These are phyloP conservation scores for Palythoa caribaeorum DNA, from an alignment of 92 coral and sea anemone genomes.

Conservation along the genomic window DNA sequence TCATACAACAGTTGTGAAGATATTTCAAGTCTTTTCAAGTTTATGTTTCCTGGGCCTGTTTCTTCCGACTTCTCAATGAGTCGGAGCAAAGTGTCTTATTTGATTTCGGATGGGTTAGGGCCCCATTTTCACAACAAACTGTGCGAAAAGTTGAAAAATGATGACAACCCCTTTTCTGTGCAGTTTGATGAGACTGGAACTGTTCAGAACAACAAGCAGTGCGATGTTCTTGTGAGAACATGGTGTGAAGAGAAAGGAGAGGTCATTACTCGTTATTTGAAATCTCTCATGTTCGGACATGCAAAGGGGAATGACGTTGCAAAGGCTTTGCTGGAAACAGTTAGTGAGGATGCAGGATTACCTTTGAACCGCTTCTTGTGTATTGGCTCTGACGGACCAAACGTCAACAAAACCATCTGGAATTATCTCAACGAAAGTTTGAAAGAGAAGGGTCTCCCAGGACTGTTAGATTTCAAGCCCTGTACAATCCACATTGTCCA, in stretches of 20 bases:
- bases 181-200: slow-evolving; percentile 37
- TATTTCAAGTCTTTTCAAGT: slow-evolving; percentile 23
- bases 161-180: slow-evolving; percentile 27
- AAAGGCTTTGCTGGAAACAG: slow-evolving; percentile 33
- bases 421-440: slow-evolving; percentile 18
- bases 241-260: slow-evolving; percentile 43
- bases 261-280: slow-evolving; percentile 19
- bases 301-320: slow-evolving; percentile 43
- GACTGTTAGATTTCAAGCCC: slow-evolving; percentile 35
- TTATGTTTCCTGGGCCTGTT: slow-evolving; percentile 42
- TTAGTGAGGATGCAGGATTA: slow-evolving; percentile 43
- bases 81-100: slow-evolving; percentile 35
- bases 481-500: slow-evolving; percentile 32
- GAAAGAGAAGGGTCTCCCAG: slow-evolving; percentile 25
- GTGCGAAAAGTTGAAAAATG: not conserved
- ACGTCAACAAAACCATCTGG: slow-evolving; percentile 34
- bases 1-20: slow-evolving; percentile 39
- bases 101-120: slow-evolving; percentile 11
- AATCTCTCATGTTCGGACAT: slow-evolving; percentile 28
- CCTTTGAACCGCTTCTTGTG: slow-evolving; percentile 29
- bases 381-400: slow-evolving; percentile 14
- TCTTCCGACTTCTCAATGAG: slow-evolving; percentile 45
- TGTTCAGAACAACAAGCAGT: slow-evolving; percentile 43
- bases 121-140: slow-evolving; percentile 25
- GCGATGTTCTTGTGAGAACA: slow-evolving; percentile 36